Conservation (phyloP, 35 echinoderm and acorn worm genomes). For the Heliocidaris tuberculata region DNA sequence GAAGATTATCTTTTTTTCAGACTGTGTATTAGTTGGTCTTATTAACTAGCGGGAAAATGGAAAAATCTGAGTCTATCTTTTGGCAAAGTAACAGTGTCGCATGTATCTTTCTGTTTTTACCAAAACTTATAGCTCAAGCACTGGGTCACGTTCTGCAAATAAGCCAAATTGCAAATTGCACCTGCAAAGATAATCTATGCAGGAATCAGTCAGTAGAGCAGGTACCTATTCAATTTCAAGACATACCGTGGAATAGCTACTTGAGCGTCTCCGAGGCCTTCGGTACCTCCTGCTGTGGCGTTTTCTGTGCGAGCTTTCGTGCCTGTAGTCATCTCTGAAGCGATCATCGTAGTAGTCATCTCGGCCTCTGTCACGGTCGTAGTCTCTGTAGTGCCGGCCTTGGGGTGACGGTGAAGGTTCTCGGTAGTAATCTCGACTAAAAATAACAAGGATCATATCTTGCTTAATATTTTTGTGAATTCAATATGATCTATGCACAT, state of each 20-base stretch:
- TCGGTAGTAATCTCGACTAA: slow-evolving; percentile 52
- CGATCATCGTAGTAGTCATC: slow-evolving; percentile 54
- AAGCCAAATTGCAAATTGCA: not conserved
- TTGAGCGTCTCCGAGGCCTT: slow-evolving; percentile 29
- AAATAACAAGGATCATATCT: not conserved
- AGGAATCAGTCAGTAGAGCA: not conserved
- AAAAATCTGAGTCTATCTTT: not conserved
- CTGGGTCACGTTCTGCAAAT: not conserved
- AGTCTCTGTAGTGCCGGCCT: slow-evolving; percentile 8
- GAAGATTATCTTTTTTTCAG: not conserved
- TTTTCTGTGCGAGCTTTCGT: slow-evolving; percentile 29
- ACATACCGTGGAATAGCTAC: slow-evolving; percentile 55
- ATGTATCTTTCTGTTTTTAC: not conserved
- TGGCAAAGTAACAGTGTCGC: not conserved
- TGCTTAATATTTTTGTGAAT: not conserved
- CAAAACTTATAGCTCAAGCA: not conserved
- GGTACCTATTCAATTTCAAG: not conserved
- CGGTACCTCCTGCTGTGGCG: slow-evolving; percentile 37
- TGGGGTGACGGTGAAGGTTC: slow-evolving; percentile 39
- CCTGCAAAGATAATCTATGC: not conserved
- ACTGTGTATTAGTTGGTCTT: not conserved
- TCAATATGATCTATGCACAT: not conserved
- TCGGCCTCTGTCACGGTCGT: slow-evolving; percentile 8
- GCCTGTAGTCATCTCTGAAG: slow-evolving; percentile 28
- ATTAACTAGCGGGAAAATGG: not conserved